These are phyloP conservation scores for Penaeus chinensis DNA, from an alignment of 1,140 invertebrate genomes.

Conservation along the genomic window DNA sequence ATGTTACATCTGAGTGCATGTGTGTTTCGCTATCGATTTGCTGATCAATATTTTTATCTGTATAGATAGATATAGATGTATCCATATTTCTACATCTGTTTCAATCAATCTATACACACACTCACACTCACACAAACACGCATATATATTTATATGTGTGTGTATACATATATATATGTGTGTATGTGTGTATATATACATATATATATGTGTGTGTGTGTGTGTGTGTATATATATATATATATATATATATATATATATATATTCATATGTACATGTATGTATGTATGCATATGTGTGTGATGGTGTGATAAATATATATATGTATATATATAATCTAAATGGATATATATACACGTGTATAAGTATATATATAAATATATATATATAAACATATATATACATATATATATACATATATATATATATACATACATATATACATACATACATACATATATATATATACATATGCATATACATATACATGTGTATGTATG, in stretches of 20 bases:
- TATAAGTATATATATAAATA: neutral
- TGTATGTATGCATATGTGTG: neutral
- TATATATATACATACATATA: neutral
- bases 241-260: neutral
- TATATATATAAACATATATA: slow-evolving; percentile 4
- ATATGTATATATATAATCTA: neutral
- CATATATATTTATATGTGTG: too few species aligned
- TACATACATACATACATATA: neutral
- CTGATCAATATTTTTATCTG: too few species aligned
- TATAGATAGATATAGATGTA: too few species aligned
- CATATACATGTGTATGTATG: too few species aligned
- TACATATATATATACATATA: neutral
- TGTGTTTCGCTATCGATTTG: too few species aligned
- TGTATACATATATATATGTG: too few species aligned
- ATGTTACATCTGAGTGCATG: too few species aligned
- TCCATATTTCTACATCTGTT: too few species aligned
- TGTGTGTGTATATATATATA: neutral
- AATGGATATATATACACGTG: neutral
- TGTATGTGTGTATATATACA: neutral
- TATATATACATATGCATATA: neutral
- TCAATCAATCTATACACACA: too few species aligned
- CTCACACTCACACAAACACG: too few species aligned
- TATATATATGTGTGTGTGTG: neutral
- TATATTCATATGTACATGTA: neutral
- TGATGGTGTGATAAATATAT: slow-evolving; percentile 17